phyloP scores from a whole-genome alignment of 2,888 invertebrate species.

The Pyralis farinalis region DNA sequence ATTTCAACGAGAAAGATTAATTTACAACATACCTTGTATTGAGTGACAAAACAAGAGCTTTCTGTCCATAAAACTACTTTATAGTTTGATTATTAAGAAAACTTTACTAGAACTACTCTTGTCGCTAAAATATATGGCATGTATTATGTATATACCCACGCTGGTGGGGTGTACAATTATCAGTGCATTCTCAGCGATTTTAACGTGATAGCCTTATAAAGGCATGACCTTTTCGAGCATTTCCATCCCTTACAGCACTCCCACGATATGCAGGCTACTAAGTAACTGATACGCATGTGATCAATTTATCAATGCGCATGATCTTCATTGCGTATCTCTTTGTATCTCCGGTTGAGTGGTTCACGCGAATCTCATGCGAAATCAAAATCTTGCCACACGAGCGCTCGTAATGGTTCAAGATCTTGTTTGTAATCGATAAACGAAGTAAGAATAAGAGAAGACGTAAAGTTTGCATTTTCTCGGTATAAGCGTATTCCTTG shows the following conservation, averaged over 20 bases:
- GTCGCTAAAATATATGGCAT: too few relatives aligned
- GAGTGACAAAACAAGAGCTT: too few relatives aligned
- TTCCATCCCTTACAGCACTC: conserved; percentile 32
- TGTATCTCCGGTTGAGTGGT: conserved; percentile 45
- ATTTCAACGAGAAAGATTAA: too few relatives aligned
- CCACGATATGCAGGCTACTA: conserved; percentile 45
- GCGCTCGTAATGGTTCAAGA: conserved; percentile 31
- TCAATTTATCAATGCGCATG: conserved; percentile 67
- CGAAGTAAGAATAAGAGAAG: conserved; percentile 52
- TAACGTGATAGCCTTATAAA: background rate
- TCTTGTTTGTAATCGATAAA: conserved; percentile 46
- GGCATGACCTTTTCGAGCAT: background rate
- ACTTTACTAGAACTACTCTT: too few relatives aligned
- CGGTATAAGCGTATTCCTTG: too few relatives aligned
- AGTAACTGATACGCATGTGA: conserved; percentile 64
- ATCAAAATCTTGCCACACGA: conserved; percentile 47
- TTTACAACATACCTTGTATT: too few relatives aligned
- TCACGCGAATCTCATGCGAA: conserved; percentile 46
- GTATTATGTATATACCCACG: too few relatives aligned
- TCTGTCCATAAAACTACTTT: too few relatives aligned
- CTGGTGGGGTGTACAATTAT: background rate
- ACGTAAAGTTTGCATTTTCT: too few relatives aligned
- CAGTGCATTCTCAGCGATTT: background rate
- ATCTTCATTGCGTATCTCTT: conserved; percentile 61
- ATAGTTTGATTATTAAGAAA: too few relatives aligned